Evolutionary conservation across 2,888 invertebrate genomes (phyloP).

Genomic region (Tetragnatha montana): DNA sequence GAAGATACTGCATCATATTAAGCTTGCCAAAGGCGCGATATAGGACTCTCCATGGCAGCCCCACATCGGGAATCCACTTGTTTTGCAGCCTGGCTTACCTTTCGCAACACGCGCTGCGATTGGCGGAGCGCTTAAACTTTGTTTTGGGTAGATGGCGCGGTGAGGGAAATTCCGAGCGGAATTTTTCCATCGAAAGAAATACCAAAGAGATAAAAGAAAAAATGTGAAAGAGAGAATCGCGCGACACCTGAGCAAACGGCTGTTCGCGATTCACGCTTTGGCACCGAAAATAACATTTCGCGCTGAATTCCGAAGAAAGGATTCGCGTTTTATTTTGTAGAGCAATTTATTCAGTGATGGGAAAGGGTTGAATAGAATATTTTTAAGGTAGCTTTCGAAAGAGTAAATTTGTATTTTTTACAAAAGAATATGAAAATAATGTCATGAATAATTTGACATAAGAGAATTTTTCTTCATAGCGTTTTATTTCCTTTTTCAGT

Average conservation of each 20-base stretch:
- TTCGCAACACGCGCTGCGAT: slow-evolving; percentile 54
- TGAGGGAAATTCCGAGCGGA: slow-evolving; percentile 15
- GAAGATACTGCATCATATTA: background rate
- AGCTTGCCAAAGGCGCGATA: slow-evolving; percentile 27
- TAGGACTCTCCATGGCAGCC: background rate
- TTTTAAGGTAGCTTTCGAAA: too few species aligned
- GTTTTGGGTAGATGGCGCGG: background rate
- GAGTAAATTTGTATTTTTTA: too few species aligned
- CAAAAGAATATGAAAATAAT: too few species aligned
- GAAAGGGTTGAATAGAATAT: background rate
- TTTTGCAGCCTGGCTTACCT: slow-evolving; percentile 41
- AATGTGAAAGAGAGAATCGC: background rate
- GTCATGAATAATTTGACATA: too few species aligned
- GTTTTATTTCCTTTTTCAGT: too few species aligned
- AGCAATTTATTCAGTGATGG: background rate
- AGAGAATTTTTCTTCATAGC: too few species aligned
- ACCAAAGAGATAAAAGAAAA: background rate
- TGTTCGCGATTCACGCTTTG: background rate
- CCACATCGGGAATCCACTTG: slow-evolving; percentile 41
- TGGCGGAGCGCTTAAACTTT: slow-evolving; percentile 36
- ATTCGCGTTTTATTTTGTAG: background rate
- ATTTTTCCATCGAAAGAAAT: background rate
- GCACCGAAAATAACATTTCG: background rate
- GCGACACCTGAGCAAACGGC: background rate
- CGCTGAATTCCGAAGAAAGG: background rate